A percentile compares a stretch with the other conserved stretches of the same genome.
Evolutionary conservation across 2,113 vertebrate species (phyloP).

Genomic region (Marcusenius ussheri): DNA sequence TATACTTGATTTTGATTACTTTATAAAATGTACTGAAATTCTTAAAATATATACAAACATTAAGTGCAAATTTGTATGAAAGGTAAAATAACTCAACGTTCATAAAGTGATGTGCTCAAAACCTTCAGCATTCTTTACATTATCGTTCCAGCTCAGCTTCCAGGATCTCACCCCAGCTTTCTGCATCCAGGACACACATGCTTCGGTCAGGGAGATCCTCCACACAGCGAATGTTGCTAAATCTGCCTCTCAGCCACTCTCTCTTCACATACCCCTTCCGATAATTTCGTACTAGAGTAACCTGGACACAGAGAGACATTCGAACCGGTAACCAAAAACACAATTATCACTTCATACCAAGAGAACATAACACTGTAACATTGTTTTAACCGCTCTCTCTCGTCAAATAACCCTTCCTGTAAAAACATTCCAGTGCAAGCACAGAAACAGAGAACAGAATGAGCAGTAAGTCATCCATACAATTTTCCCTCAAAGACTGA

Average conservation of each 20-base stretch:
- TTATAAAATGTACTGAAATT: background rate
- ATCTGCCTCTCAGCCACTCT: conserved; percentile 76
- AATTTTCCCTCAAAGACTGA: background rate
- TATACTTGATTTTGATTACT: background rate
- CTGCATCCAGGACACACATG: conserved; percentile 72
- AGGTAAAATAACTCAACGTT: conserved; percentile 14
- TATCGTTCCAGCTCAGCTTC: conserved; percentile 80
- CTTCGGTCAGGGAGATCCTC: conserved; percentile 59
- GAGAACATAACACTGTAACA: background rate
- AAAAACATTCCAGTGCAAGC: background rate
- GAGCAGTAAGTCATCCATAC: background rate
- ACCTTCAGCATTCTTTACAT: background rate
- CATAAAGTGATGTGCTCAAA: background rate
- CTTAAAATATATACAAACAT: conserved; percentile 3
- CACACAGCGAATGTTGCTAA: conserved; percentile 67
- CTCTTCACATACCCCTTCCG: conserved; percentile 70
- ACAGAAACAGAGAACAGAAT: background rate
- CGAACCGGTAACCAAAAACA: background rate
- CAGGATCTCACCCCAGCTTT: conserved; percentile 85
- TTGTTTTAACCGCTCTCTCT: background rate
- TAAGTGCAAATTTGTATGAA: conserved; percentile 21
- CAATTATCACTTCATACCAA: background rate
- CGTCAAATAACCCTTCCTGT: background rate
- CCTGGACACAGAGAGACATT: conserved; percentile 47
- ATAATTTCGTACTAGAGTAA: conserved; percentile 74